Evolutionary conservation across 2,888 invertebrate genomes (phyloP), one percentile per base, ranked within the genome.

Genomic region (Alloplasta piceator): DNA sequence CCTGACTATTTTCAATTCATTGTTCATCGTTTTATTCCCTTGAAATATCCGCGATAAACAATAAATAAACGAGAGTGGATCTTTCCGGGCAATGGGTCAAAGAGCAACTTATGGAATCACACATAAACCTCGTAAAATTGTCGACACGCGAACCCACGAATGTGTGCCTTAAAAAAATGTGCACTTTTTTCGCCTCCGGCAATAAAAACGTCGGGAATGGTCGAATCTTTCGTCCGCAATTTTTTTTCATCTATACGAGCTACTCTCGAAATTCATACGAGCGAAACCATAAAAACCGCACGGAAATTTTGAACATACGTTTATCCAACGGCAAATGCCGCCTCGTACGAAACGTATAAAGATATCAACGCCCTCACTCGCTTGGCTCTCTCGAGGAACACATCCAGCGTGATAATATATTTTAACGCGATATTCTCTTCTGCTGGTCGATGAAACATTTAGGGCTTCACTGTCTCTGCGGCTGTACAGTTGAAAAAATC

Each of bases 241-340:
- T 9, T 78, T 60, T 60, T 70, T 73, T 50, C 50, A 63, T 43
- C 10, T 50, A 26, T 26, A 7, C 56, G 12, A 38, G 14, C 26
- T 41, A 38, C 55, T 50, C 64, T 50, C 48, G 12, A 50, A 26
- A 43, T 38, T 38, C 50, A 39, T 26, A 41, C 48, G 63, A 76
- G 50, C 71, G 39, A 26, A 26, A 36, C 38, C 67, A 75, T 41
- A 68, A 68, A 63, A 63, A 52, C 60, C 52, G 41, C 63, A 70
- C 68, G 46, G n/a, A 68, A 80, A 76, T 77, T 48, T 58, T 68
- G 64, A 68, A 75, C 63, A 79, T 63, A 79, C 71, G 76, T 38
- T 26, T 26, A 26, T 52, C 46, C 36, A 55, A 55, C 63, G 12
- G 36, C 66, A 52, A 39, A n/a, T 64, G 16, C 58, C 48, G 50